Conservation (phyloP, 1,140 invertebrate species). For the Phthorimaea operculella region DNA sequence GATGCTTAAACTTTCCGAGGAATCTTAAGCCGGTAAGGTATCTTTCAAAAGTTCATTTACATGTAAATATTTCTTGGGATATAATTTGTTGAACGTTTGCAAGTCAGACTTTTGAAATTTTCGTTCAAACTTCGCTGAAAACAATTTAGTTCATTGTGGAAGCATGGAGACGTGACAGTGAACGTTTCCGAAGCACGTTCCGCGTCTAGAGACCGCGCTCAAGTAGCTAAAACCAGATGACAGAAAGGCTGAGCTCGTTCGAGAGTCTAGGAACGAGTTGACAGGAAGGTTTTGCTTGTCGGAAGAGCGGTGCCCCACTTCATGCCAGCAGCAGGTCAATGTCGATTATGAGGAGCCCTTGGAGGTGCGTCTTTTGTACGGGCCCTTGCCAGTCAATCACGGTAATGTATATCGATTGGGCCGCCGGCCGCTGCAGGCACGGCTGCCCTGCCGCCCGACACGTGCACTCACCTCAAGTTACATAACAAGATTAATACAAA, state of each 20-base stretch:
- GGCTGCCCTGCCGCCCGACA: not conserved
- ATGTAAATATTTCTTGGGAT: slow-evolving; percentile 3
- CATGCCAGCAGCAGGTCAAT: slow-evolving; percentile 15
- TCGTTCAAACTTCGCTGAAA: not conserved
- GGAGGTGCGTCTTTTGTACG: not conserved
- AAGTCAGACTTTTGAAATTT: not conserved
- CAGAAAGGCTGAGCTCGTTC: slow-evolving; percentile 2
- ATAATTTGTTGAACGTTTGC: not conserved
- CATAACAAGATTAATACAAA: not conserved
- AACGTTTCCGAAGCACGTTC: slow-evolving; percentile 9
- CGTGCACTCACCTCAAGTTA: not conserved
- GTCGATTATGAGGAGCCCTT: slow-evolving; percentile 11
- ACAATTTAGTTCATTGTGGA: not conserved
- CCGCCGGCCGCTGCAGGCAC: not conserved
- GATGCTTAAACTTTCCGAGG: not conserved
- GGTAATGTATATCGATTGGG: not conserved
- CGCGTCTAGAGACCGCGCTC: not conserved
- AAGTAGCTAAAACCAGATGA: slow-evolving; percentile 10
- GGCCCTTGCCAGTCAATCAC: not conserved
- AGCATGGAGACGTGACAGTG: slow-evolving; percentile 3
- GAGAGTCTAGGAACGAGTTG: not conserved
- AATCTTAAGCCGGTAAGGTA: not conserved
- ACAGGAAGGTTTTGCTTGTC: slow-evolving; percentile 9
- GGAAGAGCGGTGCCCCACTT: slow-evolving; percentile 8
- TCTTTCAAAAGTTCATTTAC: slow-evolving; percentile 3